Evolutionary conservation across 2,797 vertebrate species (phyloP).

Genomic region (Clamator glandarius): DNA sequence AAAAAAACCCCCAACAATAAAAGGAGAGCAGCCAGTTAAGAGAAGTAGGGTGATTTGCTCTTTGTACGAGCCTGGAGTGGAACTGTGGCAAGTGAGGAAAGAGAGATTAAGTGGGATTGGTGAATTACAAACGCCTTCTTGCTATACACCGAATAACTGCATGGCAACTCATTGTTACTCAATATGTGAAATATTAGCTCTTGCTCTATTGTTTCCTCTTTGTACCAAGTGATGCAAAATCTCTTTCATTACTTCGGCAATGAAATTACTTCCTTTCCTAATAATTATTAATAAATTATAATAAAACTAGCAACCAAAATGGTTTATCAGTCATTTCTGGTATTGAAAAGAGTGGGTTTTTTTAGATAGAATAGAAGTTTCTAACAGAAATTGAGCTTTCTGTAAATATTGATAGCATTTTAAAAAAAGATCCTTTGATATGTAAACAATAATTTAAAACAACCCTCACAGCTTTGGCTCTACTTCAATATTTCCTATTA

Average conservation of each 20-base stretch:
- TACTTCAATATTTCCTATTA: neutral
- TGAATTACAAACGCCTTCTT: neutral
- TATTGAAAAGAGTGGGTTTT: neutral
- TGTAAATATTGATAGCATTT: neutral
- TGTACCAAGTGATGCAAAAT: neutral
- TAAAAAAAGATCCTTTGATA: neutral
- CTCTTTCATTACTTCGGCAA: neutral
- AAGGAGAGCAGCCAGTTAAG: neutral
- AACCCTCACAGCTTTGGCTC: neutral
- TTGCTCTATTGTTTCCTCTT: neutral
- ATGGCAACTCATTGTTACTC: neutral
- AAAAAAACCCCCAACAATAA: neutral
- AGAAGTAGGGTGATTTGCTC: neutral
- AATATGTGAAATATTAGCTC: neutral
- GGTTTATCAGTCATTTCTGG: neutral
- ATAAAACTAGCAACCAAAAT: neutral
- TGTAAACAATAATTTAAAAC: neutral
- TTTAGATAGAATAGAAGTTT: neutral
- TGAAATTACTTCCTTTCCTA: neutral
- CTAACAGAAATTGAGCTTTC: neutral
- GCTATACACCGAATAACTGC: rapidly evolving
- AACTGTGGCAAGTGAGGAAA: neutral
- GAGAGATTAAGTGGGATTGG: neutral
- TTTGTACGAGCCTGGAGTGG: neutral
- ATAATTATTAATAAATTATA: neutral